phyloP scores from a whole-genome alignment of 2,888 invertebrate species.

The Xestia xanthographa region DNA sequence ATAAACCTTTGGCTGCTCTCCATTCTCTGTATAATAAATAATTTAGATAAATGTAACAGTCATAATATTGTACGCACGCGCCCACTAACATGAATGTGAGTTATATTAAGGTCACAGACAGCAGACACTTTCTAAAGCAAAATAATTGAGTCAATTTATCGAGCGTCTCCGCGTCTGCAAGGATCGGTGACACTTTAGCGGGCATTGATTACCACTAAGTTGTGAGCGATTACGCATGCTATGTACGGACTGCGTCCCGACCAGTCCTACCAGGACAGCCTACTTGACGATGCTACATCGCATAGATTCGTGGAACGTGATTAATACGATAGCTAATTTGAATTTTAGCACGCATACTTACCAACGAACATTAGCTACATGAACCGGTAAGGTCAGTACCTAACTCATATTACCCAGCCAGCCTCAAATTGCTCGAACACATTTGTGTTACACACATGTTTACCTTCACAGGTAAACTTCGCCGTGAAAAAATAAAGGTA shows the following conservation, averaged over 20 bases:
- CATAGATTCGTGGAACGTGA: constrained; percentile 54
- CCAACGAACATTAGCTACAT: neutral
- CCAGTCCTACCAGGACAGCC: constrained; percentile 47
- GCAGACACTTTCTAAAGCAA: constrained; percentile 75
- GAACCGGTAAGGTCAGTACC: neutral
- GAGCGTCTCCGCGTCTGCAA: constrained; percentile 77
- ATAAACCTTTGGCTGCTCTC: constrained; percentile 34
- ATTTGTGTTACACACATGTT: constrained; percentile 45
- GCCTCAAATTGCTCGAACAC: constrained; percentile 29
- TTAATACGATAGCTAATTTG: constrained; percentile 55
- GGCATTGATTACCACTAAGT: constrained; percentile 68
- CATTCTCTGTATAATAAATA: constrained; percentile 55
- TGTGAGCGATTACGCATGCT: constrained; percentile 64
- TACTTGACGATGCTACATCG: constrained; percentile 47
- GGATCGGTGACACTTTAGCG: constrained; percentile 78
- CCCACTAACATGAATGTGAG: constrained; percentile 76
- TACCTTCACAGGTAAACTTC: constrained; percentile 45
- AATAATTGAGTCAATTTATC: constrained; percentile 85
- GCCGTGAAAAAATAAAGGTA: constrained; percentile 56
- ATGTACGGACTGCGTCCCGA: constrained; percentile 51
- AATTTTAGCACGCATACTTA: constrained; percentile 31
- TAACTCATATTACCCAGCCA: constrained; percentile 11
- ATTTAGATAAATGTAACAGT: constrained; percentile 65
- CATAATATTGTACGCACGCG: constrained; percentile 72
- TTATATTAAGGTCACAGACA: constrained; percentile 82